Conservation (phyloP, 2,888 invertebrate genomes). For the Dastarcus helophoroides region DNA sequence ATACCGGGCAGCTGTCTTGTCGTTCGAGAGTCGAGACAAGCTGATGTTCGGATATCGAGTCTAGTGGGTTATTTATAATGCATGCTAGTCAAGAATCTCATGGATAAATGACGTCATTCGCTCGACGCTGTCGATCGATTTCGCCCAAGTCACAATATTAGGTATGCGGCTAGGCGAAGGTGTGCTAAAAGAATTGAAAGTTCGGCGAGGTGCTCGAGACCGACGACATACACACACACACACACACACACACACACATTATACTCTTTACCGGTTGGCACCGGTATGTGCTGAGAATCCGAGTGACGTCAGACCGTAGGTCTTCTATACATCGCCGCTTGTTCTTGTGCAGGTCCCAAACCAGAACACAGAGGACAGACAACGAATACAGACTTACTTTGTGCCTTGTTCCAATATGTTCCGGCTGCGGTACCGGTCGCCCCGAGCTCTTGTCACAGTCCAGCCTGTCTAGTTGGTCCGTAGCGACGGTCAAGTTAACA, state of each 20-base stretch:
- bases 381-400: conserved; percentile 36
- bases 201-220: too few relatives aligned
- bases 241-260: too few relatives aligned
- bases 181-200: too few relatives aligned
- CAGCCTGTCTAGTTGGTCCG: conserved; percentile 33
- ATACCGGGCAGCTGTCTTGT: too few relatives aligned
- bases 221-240: too few relatives aligned
- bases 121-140: conserved; percentile 29
- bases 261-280: too few relatives aligned
- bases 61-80: conserved; percentile 30
- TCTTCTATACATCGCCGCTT: too few relatives aligned
- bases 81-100: conserved; percentile 32
- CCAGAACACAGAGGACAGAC: too few relatives aligned
- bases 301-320: too few relatives aligned
- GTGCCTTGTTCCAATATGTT: conserved; percentile 36
- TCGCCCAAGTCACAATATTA: conserved; percentile 23
- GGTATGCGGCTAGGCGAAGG: conserved; percentile 17
- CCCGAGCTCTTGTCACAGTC: conserved; percentile 34
- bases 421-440: conserved; percentile 35
- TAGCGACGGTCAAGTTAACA: conserved; percentile 38
- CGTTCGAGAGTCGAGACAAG: too few relatives aligned
- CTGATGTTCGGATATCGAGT: neutral
- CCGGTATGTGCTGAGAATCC: too few relatives aligned
- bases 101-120: conserved; percentile 32
- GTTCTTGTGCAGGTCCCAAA: too few relatives aligned